A percentile compares a stretch with the other conserved stretches of the same genome.
phyloP scores from a whole-genome alignment of 1,140 invertebrate species.

The Drosophila kepulauana region DNA sequence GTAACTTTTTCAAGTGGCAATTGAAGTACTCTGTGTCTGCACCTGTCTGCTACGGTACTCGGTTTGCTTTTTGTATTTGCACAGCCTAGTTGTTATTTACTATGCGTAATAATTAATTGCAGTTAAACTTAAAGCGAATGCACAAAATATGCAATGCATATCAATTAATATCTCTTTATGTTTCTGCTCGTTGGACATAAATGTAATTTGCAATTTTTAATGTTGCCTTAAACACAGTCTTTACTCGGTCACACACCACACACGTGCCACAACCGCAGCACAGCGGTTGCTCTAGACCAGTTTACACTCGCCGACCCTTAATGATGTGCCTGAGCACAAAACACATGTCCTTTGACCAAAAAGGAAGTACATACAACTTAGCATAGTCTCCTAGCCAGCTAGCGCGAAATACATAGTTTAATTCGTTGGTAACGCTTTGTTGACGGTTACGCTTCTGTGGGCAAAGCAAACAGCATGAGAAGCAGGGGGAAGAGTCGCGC shows the following conservation, averaged over 20 bases:
- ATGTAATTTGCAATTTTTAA: constrained; percentile 36
- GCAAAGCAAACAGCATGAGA: constrained; percentile 8
- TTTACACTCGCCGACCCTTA: constrained; percentile 27
- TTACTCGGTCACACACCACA: constrained; percentile 44
- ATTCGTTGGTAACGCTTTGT: constrained; percentile 60
- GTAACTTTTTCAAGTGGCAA: constrained; percentile 36
- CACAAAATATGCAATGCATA: too few relatives aligned
- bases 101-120: constrained; percentile 44
- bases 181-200: neutral
- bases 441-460: constrained; percentile 47
- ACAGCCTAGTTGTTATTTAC: constrained; percentile 16
- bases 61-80: constrained; percentile 47
- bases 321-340: constrained; percentile 35
- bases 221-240: constrained; percentile 33
- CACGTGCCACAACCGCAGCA: constrained; percentile 61
- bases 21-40: constrained; percentile 14
- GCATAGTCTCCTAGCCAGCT: constrained; percentile 13
- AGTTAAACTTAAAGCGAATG: constrained; percentile 22
- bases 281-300: constrained; percentile 13
- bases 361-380: neutral
- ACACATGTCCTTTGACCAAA: constrained; percentile 12
- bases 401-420: constrained; percentile 57
- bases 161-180: neutral
- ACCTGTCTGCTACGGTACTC: constrained; percentile 42
- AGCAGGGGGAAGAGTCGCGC: constrained; percentile 16